Base-by-base conservation (phyloP, 1,140 invertebrate species). In the Aradophagus sp. region DNA sequence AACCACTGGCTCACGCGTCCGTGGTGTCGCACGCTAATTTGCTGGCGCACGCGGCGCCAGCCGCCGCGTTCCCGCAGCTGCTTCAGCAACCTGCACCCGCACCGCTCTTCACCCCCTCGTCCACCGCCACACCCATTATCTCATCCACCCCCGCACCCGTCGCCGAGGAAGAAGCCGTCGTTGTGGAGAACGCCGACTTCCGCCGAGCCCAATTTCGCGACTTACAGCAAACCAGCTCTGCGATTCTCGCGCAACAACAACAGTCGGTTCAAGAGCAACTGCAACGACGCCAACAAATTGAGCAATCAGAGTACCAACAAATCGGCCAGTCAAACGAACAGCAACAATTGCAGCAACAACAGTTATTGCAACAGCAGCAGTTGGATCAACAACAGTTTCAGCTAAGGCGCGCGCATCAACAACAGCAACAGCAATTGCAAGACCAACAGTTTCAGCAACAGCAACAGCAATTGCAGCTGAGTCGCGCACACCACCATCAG, bases 111-210 rank as follows among this genome's bases (percentile, higher is more conserved):
- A n/a, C 61, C 6, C 73, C 66, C 13, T 77, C 72, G 7, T 62
- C 75, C 0, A 76, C 77, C 0, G 38, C 65, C 1, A 41, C 74
- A 8, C 68, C 79, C 5, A 36, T 52, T 2, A 26, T 73, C 5
- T 67, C 77, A 19, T 62, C 78, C 2, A 71, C 72, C 10, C 47
- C 76, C n/a, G 17, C 55, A 31, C 44, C 65, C 52, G 41, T 65
- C 13, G 17, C 38, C 12, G 75, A 82, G 31, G 77, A 80, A 8
- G 84, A 85, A 56, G 71, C 75, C 4, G 70, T 85, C 1, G 76
- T 81, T 1, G 75, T 86, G 0, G 84, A 86, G 0, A 84, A 82
- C 29, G 66, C 81, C 1, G 80, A 84, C 11, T 83, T 84, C 55
- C 74, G 77, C 15, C 59, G 52, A 15, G 34, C 61, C 5, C 71